Percentiles rank a stretch among this genome's conserved stretches.
These are phyloP conservation scores for Papilio helenus DNA, from an alignment of 1,140 invertebrate species.

Conservation along the genomic window DNA sequence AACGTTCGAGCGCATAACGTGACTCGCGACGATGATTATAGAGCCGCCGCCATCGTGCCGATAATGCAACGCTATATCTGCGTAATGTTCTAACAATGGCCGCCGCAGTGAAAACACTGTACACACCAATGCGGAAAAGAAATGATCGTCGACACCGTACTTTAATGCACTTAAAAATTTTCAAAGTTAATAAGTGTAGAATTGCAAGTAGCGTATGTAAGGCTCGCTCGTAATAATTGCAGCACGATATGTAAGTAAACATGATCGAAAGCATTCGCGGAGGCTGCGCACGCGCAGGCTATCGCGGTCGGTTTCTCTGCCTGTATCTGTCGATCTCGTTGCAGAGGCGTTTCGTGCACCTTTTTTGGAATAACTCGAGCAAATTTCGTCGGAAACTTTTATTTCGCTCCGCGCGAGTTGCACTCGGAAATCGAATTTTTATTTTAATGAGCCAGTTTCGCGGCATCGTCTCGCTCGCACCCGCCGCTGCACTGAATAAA, in stretches of 20 bases:
- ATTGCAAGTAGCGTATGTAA: conserved; percentile 33
- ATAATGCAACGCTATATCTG: conserved; percentile 63
- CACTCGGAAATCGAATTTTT: conserved; percentile 80
- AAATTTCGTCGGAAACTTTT: conserved; percentile 80
- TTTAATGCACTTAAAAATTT: conserved; percentile 52
- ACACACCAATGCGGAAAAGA: conserved; percentile 58
- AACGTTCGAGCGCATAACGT: conserved; percentile 65
- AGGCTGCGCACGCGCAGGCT: conserved; percentile 58
- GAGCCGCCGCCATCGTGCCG: conserved; percentile 64
- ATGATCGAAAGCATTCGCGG: conserved; percentile 54
- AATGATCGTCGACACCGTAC: conserved; percentile 46
- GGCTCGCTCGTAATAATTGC: conserved; percentile 49
- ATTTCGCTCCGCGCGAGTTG: conserved; percentile 75
- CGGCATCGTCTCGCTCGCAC: conserved; percentile 75
- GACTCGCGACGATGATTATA: conserved; percentile 68
- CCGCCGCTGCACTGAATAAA: conserved; percentile 78
- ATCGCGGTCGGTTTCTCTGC: conserved; percentile 78
- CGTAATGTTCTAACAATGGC: conserved; percentile 68
- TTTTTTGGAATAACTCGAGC: conserved; percentile 81
- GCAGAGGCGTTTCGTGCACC: conserved; percentile 69
- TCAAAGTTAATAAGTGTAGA: conserved; percentile 38
- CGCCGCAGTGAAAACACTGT: conserved; percentile 58
- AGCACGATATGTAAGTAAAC: conserved; percentile 47
- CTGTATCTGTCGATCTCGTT: conserved; percentile 69
- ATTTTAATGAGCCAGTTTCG: conserved; percentile 82